Conservation (phyloP, 2,797 vertebrate species). For the Antennarius maculatus region DNA sequence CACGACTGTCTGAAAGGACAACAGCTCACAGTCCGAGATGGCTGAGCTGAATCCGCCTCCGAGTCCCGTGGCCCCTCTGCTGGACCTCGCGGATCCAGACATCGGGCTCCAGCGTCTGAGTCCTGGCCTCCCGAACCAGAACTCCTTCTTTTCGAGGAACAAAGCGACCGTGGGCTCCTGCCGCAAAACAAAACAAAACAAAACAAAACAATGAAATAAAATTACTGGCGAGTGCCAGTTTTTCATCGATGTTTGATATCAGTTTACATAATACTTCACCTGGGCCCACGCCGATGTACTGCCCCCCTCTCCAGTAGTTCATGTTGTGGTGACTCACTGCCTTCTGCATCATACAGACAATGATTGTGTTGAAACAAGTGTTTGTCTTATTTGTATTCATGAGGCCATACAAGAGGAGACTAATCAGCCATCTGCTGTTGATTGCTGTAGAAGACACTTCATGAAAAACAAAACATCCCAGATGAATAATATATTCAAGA, state of each 20-base stretch:
- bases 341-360: conserved; percentile 74
- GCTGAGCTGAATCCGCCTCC: conserved; percentile 78
- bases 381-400: neutral
- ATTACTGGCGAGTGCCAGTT: neutral
- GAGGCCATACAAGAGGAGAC: neutral
- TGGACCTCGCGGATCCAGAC: conserved; percentile 90
- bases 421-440: conserved; percentile 1
- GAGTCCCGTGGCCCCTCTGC: conserved; percentile 85
- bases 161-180: conserved; percentile 92
- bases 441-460: neutral
- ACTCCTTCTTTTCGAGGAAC: conserved; percentile 70
- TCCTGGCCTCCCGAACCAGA: conserved; percentile 84
- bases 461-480: conserved; percentile 1
- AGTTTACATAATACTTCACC: conserved; percentile 72
- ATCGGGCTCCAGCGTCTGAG: conserved; percentile 89
- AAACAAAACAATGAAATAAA: neutral
- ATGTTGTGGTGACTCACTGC: conserved; percentile 90
- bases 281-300: conserved; percentile 92
- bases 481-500: neutral
- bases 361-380: neutral
- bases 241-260: neutral
- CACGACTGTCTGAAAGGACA: conserved; percentile 22
- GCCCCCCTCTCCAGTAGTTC: conserved; percentile 89
- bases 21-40: conserved; percentile 83
- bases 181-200: conserved; percentile 2